A percentile compares a stretch with the other conserved stretches of the same genome.
Conservation (phyloP, 2,888 invertebrate species). For the Drosophila antonietae region DNA sequence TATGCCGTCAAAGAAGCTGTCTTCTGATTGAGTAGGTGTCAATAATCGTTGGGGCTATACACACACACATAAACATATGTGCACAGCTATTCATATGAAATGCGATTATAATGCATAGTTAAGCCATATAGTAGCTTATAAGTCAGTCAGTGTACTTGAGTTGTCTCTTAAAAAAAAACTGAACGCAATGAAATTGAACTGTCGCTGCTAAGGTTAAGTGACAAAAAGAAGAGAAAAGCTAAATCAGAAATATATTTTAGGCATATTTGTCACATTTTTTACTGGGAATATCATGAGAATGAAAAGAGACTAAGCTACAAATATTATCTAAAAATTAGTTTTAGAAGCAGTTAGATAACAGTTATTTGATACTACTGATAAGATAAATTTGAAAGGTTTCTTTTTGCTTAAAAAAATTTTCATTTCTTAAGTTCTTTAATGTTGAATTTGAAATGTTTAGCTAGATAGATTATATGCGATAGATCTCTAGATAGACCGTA, state of each 20-base stretch:
- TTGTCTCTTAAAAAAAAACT: not conserved
- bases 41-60: conserved; percentile 42
- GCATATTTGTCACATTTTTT: not conserved
- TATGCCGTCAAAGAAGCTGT: conserved; percentile 8
- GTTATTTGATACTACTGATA: not conserved
- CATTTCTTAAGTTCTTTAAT: not conserved
- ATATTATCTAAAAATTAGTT: not conserved
- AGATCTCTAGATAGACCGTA: not conserved
- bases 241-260: conserved; percentile 1
- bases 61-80: not conserved
- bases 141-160: conserved; percentile 6
- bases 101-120: conserved; percentile 20
- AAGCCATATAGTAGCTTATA: conserved; percentile 8
- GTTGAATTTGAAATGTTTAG: not conserved
- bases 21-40: conserved; percentile 71
- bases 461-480: not conserved
- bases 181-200: not conserved
- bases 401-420: not conserved
- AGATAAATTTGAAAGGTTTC: not conserved
- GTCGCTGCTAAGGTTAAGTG: conserved; percentile 3
- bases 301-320: not conserved
- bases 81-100: not conserved
- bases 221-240: not conserved
- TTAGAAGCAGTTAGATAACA: not conserved
- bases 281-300: not conserved